Evolutionary conservation across 64 coral and sea anemone species (phyloP).

Genomic region (Pocillopora verrucosa): DNA sequence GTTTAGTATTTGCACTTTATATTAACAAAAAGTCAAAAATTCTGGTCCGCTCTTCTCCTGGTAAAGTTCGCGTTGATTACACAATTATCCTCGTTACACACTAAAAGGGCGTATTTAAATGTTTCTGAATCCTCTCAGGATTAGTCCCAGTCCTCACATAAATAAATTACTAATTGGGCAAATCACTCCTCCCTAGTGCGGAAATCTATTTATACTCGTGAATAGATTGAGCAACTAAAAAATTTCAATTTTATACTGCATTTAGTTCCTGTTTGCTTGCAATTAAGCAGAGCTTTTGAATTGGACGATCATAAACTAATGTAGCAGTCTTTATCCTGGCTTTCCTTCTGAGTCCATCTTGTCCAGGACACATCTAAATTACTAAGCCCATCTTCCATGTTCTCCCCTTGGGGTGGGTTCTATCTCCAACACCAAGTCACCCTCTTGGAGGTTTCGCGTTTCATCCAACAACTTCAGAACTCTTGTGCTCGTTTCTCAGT

Average conservation of each 20-base stretch:
- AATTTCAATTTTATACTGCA: neutral
- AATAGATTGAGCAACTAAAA: neutral
- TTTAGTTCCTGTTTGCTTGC: neutral
- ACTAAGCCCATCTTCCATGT: neutral
- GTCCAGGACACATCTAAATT: neutral
- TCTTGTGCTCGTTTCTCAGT: no score
- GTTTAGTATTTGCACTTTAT: no score
- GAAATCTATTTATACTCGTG: neutral
- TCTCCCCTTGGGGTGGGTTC: neutral
- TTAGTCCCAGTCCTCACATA: no score
- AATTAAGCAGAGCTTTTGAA: neutral
- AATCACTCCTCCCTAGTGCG: neutral
- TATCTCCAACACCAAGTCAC: neutral
- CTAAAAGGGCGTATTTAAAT: no score
- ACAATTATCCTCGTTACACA: no score
- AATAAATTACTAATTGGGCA: no score
- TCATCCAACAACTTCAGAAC: neutral
- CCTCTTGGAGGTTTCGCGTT: neutral
- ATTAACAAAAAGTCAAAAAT: no score
- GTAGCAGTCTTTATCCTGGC: neutral
- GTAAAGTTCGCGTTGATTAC: no score
- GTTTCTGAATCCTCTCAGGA: no score
- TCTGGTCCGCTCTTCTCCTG: no score
- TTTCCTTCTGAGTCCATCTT: neutral
- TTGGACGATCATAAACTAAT: neutral